Evolutionary conservation across 2,113 vertebrate genomes (phyloP), one percentile per base, ranked within the genome.

Genomic region (Arothron firmamentum): DNA sequence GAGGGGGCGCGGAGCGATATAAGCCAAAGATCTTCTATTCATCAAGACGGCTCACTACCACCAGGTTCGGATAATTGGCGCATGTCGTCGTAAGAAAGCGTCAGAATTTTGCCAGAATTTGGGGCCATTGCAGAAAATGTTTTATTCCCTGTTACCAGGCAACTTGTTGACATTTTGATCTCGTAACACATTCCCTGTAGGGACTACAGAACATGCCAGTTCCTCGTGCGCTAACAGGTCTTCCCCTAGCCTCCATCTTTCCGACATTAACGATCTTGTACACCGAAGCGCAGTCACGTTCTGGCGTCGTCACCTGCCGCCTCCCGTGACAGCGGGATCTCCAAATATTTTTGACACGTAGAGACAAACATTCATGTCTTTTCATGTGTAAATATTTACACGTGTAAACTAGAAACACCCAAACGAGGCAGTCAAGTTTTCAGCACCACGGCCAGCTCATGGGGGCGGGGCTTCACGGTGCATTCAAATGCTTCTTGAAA

Each of bases 371-470:
- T 4, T 6, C 3, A 15, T 16, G 16, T 17, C 7, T 18, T n/a
- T 19, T 52, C 51, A 45, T 10, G 38, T 15, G 53, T 18, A 9
- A 38, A 38, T 38, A 38, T 11, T 38, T 9, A 3, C 34, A 38
- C 8, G 12, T 12, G 5, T 4, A 7, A 54, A n/a, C 6, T 4
- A 13, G 11, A 2, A 38, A 38, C 34, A 38, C 34, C 2, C 34
- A 21, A 31, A n/a, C 21, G 14, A 16, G 34, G 11, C 3, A 5
- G 25, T 55, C 20, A 8, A 20, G 34, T 17, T 20, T 78, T 79
- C 81, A 81, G 81, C 52, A 84, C 81, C 75, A 56, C 17, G 81
- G 78, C 76, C 67, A 84, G 78, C 75, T 52, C 72, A 28, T 4
- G 0, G 11, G 23, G 20, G 16, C 8, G 23, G 19, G 54, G 16